phyloP scores from a whole-genome alignment of 2,888 invertebrate genomes.

The Noctua pronuba region DNA sequence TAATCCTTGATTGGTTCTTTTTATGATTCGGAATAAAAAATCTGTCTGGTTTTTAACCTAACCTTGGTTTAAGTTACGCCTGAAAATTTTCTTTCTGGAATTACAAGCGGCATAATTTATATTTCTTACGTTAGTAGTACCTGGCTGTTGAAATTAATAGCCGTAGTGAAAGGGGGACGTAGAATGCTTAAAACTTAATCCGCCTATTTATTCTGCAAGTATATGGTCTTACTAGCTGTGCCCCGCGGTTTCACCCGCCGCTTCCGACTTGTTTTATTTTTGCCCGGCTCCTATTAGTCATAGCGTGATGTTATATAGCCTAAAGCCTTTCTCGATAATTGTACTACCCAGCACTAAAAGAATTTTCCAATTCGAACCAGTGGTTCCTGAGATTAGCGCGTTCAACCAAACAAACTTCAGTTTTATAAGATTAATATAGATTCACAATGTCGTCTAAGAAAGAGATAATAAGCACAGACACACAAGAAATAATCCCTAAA shows the following conservation, averaged over 20 bases:
- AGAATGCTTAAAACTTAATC: neutral
- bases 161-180: neutral
- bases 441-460: neutral
- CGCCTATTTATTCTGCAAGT: neutral
- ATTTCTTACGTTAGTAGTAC: neutral
- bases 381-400: too few relatives aligned
- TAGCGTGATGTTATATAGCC: too few relatives aligned
- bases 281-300: too few relatives aligned
- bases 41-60: neutral
- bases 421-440: too few relatives aligned
- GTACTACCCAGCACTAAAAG: too few relatives aligned
- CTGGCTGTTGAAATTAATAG: neutral
- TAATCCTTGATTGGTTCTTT: neutral
- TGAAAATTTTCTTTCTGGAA: neutral
- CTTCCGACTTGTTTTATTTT: too few relatives aligned
- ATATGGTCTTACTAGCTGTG: neutral
- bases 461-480: neutral
- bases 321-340: too few relatives aligned
- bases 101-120: too few relatives aligned
- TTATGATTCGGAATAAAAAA: neutral
- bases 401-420: too few relatives aligned
- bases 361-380: too few relatives aligned
- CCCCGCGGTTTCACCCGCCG: too few relatives aligned
- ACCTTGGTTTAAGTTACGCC: neutral
- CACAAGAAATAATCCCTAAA: neutral